Evolutionary conservation across 2,797 vertebrate genomes (phyloP).

Genomic region (Pangasius djambal): DNA sequence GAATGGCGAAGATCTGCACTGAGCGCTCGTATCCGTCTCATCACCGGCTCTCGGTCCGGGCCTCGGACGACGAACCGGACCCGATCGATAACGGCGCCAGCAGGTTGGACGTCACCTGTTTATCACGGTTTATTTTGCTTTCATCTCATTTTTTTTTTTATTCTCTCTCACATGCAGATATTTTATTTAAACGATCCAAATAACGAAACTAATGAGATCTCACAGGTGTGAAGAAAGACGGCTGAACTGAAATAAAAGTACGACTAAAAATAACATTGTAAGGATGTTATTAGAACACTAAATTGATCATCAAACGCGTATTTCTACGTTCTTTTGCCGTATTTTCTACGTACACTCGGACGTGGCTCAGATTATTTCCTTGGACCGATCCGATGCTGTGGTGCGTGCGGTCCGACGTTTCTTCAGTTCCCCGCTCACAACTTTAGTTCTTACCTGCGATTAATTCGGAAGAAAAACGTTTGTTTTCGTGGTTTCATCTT

Average conservation of each 20-base stretch:
- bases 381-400: too few species aligned
- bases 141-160: background rate
- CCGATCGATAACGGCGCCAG: slow-evolving; percentile 80
- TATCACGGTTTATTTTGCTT: background rate
- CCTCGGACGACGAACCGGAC: slow-evolving; percentile 75
- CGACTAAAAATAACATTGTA: too few species aligned
- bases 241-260: background rate
- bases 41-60: slow-evolving; percentile 64
- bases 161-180: background rate
- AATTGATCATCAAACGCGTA: too few species aligned
- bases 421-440: too few species aligned
- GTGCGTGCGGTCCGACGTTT: too few species aligned
- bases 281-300: too few species aligned
- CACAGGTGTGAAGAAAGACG: background rate
- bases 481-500: background rate
- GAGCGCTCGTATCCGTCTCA: slow-evolving; percentile 74
- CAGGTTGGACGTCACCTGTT: slow-evolving; percentile 73
- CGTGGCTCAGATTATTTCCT: too few species aligned
- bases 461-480: background rate
- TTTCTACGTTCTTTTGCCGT: too few species aligned
- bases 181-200: background rate
- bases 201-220: background rate
- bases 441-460: background rate
- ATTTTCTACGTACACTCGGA: too few species aligned
- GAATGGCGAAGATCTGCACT: slow-evolving; percentile 77